Evolutionary conservation across 2,888 invertebrate species (phyloP), one percentile per base, ranked within the genome.

Genomic region (Pristionchus maxplancki): DNA sequence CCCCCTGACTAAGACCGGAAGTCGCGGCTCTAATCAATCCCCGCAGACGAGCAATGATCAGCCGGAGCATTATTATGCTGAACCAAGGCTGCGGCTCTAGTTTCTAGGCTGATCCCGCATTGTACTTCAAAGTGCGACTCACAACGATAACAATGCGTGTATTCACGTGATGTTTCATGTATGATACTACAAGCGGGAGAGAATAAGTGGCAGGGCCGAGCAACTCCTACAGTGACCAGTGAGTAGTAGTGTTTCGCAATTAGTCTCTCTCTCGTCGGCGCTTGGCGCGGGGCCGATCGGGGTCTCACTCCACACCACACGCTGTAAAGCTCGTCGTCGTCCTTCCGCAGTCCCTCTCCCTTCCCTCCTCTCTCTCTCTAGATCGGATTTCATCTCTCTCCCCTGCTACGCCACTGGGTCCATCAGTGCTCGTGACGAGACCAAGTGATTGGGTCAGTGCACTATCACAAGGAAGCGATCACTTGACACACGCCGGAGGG

Each of bases 401-500:
- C 9, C 20, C n/a, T 28, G n/a, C 40, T 78, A n/a, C n/a, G 13
- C 28, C 31, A 24, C 20, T 20, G 40, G 6, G 34, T 28, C 44
- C 44, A 17, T 24, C 24, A 5, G n/a, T n/a, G 40, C 71, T 78
- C 44, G 28, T 44, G 78, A 78, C 44, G 78, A 44, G 71, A 71
- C 71, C 78, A 78, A 78, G 78, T 78, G 78, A 78, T 40, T 34
- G 78, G 28, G 78, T n/a, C n/a, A 78, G 28, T 78, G 78, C 78
- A 78, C 78, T 78, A 78, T 78, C 78, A 78, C 78, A 78, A 78
- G 78, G 78, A 44, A 24, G 78, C 5, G 71, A 78, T 78, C 78
- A 78, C 44, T 48, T 78, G 78, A 78, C 78, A 13, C 34, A 40
- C 37, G 37, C 20, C 9, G 31, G 64, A 71, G 71, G 37, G 34